Base-by-base conservation (phyloP, 2,888 invertebrate genomes). In the Celastrina argiolus region DNA sequence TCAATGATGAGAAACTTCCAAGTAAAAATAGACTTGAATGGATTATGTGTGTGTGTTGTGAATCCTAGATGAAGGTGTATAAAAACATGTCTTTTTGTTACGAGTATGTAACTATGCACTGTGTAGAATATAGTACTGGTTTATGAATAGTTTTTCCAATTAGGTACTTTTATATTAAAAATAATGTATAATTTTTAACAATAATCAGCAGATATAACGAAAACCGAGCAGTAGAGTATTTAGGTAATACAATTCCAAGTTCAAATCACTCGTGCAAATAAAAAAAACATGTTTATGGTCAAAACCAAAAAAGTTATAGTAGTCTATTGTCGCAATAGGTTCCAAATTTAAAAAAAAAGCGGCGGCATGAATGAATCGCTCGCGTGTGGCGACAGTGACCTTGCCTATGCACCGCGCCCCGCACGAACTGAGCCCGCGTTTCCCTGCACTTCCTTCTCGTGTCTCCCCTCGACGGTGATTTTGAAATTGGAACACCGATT, bases 301-400 rank as follows among this genome's bases (percentile, higher is more conserved):
- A n/a, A n/a, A n/a, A n/a, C n/a, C n/a, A n/a, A n/a, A n/a, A n/a
- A n/a, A 51, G 26, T 51, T 22, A 12, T 5, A 12, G 36, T 61
- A 39, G 61, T 61, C 61, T 39, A 61, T 61, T 22, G 39, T 61
- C 36, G 22, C 2, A 56, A 14, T 22, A 36, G 18, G 10, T 67
- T 63, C 63, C 65, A 66, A 64, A 64, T 66, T 67, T 63, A 68
- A 70, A 69, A 70, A 71, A 68, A 70, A 78, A 66, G 39, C 61
- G 61, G 63, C 58, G 67, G 67, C 81, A 85, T 87, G 87, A 87
- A 87, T 87, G 87, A 76, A 77, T 71, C 67, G 78, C 78, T 77
- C 80, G 81, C 83, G 83, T 82, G 83, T 73, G 69, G 76, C 85
- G 86, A 80, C 86, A 86, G 83, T 86, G 87, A 87, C 87, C 87